Conservation (phyloP, 1,140 invertebrate genomes). For the Aphis gossypii region DNA sequence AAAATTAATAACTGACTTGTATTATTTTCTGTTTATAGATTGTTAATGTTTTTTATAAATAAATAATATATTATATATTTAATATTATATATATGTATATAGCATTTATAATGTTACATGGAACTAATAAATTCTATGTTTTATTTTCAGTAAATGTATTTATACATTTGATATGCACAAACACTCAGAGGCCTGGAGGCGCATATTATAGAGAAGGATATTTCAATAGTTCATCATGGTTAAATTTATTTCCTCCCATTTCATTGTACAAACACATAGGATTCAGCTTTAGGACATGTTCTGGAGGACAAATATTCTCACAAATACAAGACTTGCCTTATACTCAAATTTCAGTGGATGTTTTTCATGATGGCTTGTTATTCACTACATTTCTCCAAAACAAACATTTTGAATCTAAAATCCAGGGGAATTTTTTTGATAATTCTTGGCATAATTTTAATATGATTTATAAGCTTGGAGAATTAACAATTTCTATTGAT, state of each 20-base stretch:
- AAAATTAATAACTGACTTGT: no score
- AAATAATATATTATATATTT: no score
- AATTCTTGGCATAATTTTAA: constrained; percentile 84
- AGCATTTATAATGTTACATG: neutral
- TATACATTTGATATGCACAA: constrained; percentile 40
- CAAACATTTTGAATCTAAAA: constrained; percentile 69
- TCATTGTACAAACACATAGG: constrained; percentile 76
- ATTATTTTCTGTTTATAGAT: no score
- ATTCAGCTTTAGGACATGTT: constrained; percentile 81
- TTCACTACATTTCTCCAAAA: constrained; percentile 70
- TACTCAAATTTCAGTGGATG: constrained; percentile 61
- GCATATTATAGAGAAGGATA: constrained; percentile 75
- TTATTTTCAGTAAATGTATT: constrained; percentile 44
- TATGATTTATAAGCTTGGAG: constrained; percentile 72
- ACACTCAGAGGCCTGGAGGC: constrained; percentile 28
- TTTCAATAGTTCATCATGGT: constrained; percentile 79
- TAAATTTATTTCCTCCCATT: constrained; percentile 75
- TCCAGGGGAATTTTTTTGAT: constrained; percentile 75
- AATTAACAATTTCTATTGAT: constrained; percentile 71
- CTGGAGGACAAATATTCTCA: constrained; percentile 76
- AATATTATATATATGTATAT: no score
- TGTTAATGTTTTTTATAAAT: no score
- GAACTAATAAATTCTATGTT: neutral
- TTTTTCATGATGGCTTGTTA: constrained; percentile 72
- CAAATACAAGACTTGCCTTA: constrained; percentile 69